Base-by-base conservation (phyloP, 2,113 vertebrate genomes). In the Himantopus leucocephalus region DNA sequence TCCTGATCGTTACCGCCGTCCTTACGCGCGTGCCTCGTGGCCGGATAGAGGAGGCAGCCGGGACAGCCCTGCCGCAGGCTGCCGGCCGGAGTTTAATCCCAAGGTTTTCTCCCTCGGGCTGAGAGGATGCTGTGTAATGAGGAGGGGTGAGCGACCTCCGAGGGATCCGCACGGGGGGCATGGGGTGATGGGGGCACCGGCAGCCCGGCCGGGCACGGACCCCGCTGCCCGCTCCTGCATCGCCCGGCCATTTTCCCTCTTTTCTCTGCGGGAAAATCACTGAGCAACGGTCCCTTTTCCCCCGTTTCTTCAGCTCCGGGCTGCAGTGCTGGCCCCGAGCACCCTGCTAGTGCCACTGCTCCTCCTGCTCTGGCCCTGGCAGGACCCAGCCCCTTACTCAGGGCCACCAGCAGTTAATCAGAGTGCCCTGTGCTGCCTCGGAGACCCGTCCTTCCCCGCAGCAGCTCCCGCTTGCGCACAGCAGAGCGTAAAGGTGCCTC, bases 141-240 rank as follows among this genome's bases (percentile, higher is more conserved):
- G 58, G 53, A 72, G 80, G 45, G 41, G 3, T 7, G 21, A 34
- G 59, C 2, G 37, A 9, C 52, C 59, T 11, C 45, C 4, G 1
- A n/a, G 64, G 50, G 43, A 16, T 43, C 20, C 0, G 0, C 39
- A 2, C 3, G 1, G n/a, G 37, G 34, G n/a, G 19, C 6, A 11
- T 0, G 48, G 55, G 37, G 43, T 6, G 64, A 11, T 4, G 16
- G 19, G 27, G 34, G 9, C 64, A 45, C 2, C 1, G 45, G 22
- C 48, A 23, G 48, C 48, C 48, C 48, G 5, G 48, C 20, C 19
- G 9, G 47, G 19, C 47, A 22, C 10, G 21, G 20, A 9, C 47
- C 24, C 32, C 9, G 1, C 63, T 41, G 39, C 60, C 64, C 0
- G 0, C 53, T 82, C 7, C 12, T 32, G 12, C 12, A 3, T 6